phyloP scores from a whole-genome alignment of 2,113 vertebrate species.

The Cichladusa arquata region DNA sequence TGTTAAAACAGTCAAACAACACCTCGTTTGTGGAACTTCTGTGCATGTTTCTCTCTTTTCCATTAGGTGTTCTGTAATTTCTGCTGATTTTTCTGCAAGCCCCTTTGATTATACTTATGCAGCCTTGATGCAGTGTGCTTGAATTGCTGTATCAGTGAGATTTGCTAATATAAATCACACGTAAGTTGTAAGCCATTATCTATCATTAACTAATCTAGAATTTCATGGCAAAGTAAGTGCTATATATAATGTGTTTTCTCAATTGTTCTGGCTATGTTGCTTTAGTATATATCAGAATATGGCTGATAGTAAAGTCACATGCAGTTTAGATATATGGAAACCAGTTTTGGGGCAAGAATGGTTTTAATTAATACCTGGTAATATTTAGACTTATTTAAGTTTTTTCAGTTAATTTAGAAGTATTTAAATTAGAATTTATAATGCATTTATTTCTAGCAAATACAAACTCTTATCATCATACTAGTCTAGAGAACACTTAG shows the following conservation, averaged over 20 bases:
- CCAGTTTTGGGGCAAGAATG: not conserved
- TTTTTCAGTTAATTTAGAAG: not conserved
- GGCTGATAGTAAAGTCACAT: not conserved
- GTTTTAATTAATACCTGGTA: not conserved
- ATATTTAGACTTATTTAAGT: not conserved
- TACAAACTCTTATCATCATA: not conserved
- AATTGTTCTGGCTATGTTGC: not conserved
- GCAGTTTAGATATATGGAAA: not conserved
- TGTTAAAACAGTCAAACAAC: not conserved
- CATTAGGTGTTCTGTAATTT: not conserved
- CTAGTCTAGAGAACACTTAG: not conserved
- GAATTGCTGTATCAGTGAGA: constrained; percentile 9
- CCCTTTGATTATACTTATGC: not conserved
- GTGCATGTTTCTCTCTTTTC: not conserved
- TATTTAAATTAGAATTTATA: not conserved
- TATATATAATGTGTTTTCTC: constrained; percentile 17
- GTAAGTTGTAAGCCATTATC: constrained; percentile 32
- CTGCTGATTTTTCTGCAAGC: not conserved
- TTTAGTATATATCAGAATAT: not conserved
- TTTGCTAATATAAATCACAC: constrained; percentile 29
- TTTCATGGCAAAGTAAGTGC: not conserved
- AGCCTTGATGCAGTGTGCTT: not conserved
- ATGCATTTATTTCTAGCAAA: not conserved
- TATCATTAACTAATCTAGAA: constrained; percentile 40
- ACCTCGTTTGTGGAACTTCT: not conserved